Base-by-base conservation (phyloP, 1,140 invertebrate genomes). In the Danaus melanippus region DNA sequence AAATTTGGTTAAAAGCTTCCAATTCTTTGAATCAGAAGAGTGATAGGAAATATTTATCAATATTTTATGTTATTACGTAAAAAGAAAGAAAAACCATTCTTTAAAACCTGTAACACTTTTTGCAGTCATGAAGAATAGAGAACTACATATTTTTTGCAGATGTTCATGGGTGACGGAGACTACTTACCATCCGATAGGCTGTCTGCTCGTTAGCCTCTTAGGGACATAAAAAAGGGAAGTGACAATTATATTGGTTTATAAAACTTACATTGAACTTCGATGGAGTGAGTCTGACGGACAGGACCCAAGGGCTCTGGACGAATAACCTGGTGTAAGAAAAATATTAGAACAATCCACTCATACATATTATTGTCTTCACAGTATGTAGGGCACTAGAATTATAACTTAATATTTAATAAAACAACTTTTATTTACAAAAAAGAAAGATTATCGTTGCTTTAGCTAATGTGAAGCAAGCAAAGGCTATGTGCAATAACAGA, bases 221-320 rank as follows among this genome's bases (percentile, higher is more conserved):
- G 5, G 17, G 17, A 21, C 17, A 21, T 21, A 21, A 21, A 21
- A 21, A 32, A 32, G 15, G 6, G 12, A 15, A 6, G 12, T 45
- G 0, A 10, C 12, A 12, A 39, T 41, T 50, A 40, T 50, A 12
- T 6, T 7, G n/a, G 10, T 42, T 40, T 42, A 40, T 46, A 11
- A 9, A 45, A 76, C 91, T 91, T 84, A 93, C 92, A 91, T 74
- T 93, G 89, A 39, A 95, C 93, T 89, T 93, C 90, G 56, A 95
- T 93, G 40, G 91, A 88, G 71, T 94, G 92, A 32, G 89, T 84
- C 77, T 94, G 93, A 50, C 87, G 88, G 8, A 93, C 89, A 3
- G 90, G 89, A 46, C 90, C 86, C 74, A 69, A 79, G n/a, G 88
- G 88, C 42, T 88, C 87, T 6, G 69, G 64, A 7, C 79, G 68